Percentiles rank a stretch among this genome's conserved stretches.
Evolutionary conservation across 2,888 invertebrate genomes (phyloP).

Genomic region (Orthonychiurus folsomi): DNA sequence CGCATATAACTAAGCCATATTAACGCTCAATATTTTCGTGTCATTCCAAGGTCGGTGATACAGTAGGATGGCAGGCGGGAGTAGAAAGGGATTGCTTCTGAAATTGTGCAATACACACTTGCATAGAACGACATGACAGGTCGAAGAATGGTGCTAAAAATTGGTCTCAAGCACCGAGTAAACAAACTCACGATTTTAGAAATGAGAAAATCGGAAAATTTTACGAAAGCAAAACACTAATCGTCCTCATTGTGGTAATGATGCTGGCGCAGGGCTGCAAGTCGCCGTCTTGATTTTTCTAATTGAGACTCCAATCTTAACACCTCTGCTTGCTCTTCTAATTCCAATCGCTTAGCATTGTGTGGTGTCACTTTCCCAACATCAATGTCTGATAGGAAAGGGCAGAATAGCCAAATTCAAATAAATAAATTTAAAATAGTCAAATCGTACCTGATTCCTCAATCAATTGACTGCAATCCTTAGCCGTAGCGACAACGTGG

Average conservation of each 20-base stretch:
- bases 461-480: slow-evolving; percentile 74
- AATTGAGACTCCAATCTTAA: slow-evolving; percentile 84
- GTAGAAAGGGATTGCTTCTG: no score
- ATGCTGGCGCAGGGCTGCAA: slow-evolving; percentile 77
- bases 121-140: no score
- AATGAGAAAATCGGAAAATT: background rate
- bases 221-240: background rate
- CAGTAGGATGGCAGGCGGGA: no score
- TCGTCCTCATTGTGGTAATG: slow-evolving; percentile 62
- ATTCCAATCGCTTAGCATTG: slow-evolving; percentile 89
- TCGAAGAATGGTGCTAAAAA: background rate
- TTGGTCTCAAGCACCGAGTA: background rate
- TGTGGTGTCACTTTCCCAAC: slow-evolving; percentile 80
- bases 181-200: slow-evolving; percentile 2
- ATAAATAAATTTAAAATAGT: slow-evolving; percentile 9
- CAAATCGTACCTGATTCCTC: slow-evolving; percentile 61
- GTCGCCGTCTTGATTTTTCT: slow-evolving; percentile 72
- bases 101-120: no score
- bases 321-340: slow-evolving; percentile 93
- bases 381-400: slow-evolving; percentile 68
- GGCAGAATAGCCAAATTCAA: background rate
- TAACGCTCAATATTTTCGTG: no score
- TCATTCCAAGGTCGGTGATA: no score
- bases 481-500: slow-evolving; percentile 85
- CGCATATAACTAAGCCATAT: no score